phyloP scores from a whole-genome alignment of 2,797 vertebrate species.

The Thamnophis elegans region DNA sequence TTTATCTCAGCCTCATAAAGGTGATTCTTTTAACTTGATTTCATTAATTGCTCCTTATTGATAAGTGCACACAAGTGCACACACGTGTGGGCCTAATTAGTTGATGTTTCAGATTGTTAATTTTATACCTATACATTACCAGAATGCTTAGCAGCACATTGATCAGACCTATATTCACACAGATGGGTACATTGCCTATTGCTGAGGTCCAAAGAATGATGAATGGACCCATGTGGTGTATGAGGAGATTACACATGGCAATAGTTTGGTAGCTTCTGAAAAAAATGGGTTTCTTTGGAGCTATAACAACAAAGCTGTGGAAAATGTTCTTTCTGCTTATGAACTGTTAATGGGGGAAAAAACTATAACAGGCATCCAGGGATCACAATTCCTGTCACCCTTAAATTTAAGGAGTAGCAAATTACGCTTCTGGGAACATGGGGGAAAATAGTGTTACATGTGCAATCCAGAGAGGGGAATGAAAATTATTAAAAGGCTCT shows the following conservation, averaged over 20 bases:
- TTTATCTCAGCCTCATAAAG: neutral
- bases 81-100: conserved; percentile 12
- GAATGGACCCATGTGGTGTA: neutral
- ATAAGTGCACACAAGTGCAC: fast-evolving
- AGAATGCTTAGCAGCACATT: conserved; percentile 33
- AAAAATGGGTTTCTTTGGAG: conserved; percentile 23
- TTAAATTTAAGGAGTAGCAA: conserved; percentile 1
- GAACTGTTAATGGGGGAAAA: conserved; percentile 9
- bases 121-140: conserved; percentile 22
- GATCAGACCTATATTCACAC: conserved; percentile 23
- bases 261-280: fast-evolving
- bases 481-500: conserved; percentile 46
- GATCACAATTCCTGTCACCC: neutral
- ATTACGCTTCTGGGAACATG: conserved; percentile 29
- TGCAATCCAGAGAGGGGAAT: conserved; percentile 47
- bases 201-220: conserved; percentile 5
- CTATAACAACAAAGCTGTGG: neutral
- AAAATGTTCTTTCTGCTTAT: conserved; percentile 13
- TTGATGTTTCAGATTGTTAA: neutral
- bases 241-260: conserved; percentile 7
- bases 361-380: neutral
- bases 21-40: conserved; percentile 9
- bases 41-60: conserved; percentile 14
- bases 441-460: conserved; percentile 33
- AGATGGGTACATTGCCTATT: conserved; percentile 6